Conservation (phyloP, 2,113 vertebrate species). For the Campylomormyrus numenius region DNA sequence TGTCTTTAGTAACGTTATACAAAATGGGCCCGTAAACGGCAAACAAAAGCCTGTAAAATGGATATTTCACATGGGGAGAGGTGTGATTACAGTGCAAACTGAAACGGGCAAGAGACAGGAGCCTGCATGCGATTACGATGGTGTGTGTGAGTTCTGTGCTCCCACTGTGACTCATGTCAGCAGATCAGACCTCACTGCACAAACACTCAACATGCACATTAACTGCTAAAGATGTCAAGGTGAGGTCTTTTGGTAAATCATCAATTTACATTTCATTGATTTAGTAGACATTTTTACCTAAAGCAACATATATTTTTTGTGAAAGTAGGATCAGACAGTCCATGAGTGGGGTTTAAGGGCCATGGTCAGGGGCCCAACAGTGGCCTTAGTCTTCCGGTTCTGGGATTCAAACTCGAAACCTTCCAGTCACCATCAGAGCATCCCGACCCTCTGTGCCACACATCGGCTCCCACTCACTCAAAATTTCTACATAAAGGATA, state of each 20-base stretch:
- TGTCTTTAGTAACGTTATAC: conserved; percentile 40
- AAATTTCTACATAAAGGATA: not conserved
- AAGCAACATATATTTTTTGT: not conserved
- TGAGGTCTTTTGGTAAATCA: not conserved
- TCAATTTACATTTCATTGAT: not conserved
- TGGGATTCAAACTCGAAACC: not conserved
- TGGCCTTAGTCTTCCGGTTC: not conserved
- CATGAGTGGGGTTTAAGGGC: not conserved
- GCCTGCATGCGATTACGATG: conserved; percentile 32
- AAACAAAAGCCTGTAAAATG: conserved; percentile 47
- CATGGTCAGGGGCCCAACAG: not conserved
- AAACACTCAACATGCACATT: not conserved
- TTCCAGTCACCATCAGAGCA: not conserved
- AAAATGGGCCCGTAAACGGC: conserved; percentile 52
- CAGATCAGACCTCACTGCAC: not conserved
- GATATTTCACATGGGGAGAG: conserved; percentile 50
- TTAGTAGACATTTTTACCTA: not conserved
- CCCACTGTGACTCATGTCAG: not conserved
- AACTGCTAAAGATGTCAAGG: not conserved
- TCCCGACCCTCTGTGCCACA: not conserved
- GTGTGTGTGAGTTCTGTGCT: conserved; percentile 13
- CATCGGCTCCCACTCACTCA: not conserved
- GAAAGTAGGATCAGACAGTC: not conserved
- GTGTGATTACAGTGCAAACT: conserved; percentile 33
- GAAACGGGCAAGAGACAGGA: conserved; percentile 30